A percentile compares a stretch with the other conserved stretches of the same genome.
Conservation (phyloP, 92 coral and sea anemone species). For the Epizoanthus illoricatus region DNA sequence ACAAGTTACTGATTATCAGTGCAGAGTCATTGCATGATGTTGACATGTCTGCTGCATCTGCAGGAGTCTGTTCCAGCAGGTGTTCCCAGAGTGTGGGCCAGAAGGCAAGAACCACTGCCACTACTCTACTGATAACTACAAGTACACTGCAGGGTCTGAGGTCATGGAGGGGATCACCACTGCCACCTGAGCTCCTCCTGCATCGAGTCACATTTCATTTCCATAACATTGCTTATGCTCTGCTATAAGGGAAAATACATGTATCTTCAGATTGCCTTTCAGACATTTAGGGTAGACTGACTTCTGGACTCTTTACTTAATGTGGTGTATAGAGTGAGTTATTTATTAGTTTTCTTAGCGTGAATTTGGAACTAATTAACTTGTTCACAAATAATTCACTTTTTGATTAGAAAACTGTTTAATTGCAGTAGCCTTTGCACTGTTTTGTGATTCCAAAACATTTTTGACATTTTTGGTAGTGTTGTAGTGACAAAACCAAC, state of each 20-base stretch:
- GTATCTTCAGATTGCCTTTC: neutral
- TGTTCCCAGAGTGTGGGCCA: constrained; percentile 44
- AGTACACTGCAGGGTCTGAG: constrained; percentile 29
- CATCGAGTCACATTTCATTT: neutral
- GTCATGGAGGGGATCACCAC: constrained; percentile 22
- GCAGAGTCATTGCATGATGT: neutral
- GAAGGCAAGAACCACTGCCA: constrained; percentile 49
- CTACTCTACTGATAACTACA: constrained; percentile 46
- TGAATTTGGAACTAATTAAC: no score
- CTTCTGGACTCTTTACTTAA: no score
- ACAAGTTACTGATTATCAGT: no score
- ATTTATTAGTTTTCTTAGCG: no score
- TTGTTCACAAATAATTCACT: no score
- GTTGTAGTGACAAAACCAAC: no score
- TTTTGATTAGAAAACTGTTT: no score
- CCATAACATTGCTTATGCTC: neutral
- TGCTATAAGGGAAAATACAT: neutral
- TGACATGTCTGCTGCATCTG: neutral
- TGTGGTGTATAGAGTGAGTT: no score
- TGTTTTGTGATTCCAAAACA: no score
- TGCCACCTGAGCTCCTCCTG: constrained; percentile 4
- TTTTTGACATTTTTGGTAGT: no score
- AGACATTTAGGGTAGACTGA: no score
- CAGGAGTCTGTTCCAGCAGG: constrained; percentile 61
- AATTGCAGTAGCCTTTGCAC: no score